Conservation (phyloP, 2,113 vertebrate species). For the Cinclus cinclus region DNA sequence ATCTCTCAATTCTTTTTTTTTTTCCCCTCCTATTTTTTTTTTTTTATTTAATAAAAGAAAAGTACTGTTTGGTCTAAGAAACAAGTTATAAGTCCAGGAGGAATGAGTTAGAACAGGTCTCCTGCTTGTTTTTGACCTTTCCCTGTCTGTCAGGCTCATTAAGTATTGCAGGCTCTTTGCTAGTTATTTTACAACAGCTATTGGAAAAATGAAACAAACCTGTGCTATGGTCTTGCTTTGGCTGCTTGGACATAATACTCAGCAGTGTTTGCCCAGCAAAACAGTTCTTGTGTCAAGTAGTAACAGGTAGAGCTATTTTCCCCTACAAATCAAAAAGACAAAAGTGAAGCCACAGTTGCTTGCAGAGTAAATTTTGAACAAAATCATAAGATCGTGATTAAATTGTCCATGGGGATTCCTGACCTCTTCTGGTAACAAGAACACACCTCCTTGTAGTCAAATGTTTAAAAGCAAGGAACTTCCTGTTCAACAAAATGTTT, state of each 20-base stretch:
- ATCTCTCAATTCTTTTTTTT: conserved; percentile 27
- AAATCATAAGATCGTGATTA: not conserved
- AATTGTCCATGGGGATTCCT: not conserved
- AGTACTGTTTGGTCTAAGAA: conserved; percentile 27
- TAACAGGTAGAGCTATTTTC: not conserved
- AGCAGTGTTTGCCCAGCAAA: not conserved
- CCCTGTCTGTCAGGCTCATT: conserved; percentile 19
- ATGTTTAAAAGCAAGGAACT: not conserved
- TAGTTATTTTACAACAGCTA: conserved; percentile 29
- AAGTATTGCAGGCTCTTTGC: conserved; percentile 1
- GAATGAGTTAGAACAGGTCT: conserved; percentile 47
- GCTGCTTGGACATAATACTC: not conserved
- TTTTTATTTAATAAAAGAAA: not conserved
- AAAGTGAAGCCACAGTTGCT: not conserved
- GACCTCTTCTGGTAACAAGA: not conserved
- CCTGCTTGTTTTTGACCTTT: not conserved
- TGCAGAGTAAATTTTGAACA: not conserved
- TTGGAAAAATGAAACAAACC: not conserved
- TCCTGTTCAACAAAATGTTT: not conserved
- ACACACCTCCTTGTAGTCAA: not conserved
- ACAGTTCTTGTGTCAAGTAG: not conserved
- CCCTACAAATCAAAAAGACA: not conserved
- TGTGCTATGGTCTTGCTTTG: not conserved
- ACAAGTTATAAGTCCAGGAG: conserved; percentile 42
- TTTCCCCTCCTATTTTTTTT: not conserved